Evolutionary conservation across 2,113 vertebrate species (phyloP), one percentile per base, ranked within the genome.

Genomic region (Taurulus bubalis): DNA sequence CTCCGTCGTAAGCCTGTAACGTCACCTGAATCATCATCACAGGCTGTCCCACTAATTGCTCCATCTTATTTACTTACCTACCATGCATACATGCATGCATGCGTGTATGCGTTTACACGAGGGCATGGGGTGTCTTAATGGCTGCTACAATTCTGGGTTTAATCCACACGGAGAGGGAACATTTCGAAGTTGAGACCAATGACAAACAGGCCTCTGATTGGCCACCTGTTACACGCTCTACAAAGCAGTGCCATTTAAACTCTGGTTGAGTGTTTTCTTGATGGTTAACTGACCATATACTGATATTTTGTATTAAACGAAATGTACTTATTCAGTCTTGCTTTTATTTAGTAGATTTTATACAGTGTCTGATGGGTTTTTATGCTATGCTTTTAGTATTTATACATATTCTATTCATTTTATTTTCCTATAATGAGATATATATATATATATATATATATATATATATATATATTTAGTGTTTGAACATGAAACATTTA

Each of bases 1-100:
- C 53, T 63, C 49, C 26, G 53, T 70, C 9, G 8, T 69, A 75
- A 75, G 67, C 69, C 81, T 65, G 49, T 83, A 85, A 78, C 75
- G 63, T 56, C 68, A 82, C 68, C 75, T 58, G 55, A 85, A 75
- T 76, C 74, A 72, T 79, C 40, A 42, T 49, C 53, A 30, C 59
- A 7, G 51, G 10, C 68, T 65, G 20, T 80, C 78, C 10, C 16
- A 24, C 51, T 82, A 64, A 82, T 73, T 80, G 55, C 14, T 74
- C 15, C n/a, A 30, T 32, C 38, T n/a, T 16, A 59, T 14, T 56
- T 53, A 24, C 9, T 8, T 38, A 28, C 12, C 28, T 56, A 15
- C 8, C 8, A 3, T 36, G 15, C 8, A 3, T 42, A 12, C 36
- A 38, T 38, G 36, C 26, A 15, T 40, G 22, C 26, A 15, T 40